Conservation (phyloP, 2,113 vertebrate genomes). For the Corythoichthys haematopterus region DNA sequence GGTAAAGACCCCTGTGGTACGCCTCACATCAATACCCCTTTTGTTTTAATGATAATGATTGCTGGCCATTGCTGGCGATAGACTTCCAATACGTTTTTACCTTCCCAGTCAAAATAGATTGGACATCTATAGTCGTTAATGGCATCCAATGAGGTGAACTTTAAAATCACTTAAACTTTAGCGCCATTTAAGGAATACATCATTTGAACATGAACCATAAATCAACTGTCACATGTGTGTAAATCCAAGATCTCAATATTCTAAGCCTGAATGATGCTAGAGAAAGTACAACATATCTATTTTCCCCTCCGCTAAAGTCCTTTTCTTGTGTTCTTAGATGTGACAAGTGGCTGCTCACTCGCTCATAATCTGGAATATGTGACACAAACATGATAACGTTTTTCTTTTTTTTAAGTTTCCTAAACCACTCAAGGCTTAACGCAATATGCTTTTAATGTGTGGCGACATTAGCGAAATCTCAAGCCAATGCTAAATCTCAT, state of each 20-base stretch:
- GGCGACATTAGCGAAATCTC: conserved; percentile 53
- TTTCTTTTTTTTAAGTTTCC: conserved; percentile 37
- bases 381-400: conserved; percentile 63
- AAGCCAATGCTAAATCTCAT: conserved; percentile 40
- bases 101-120: too few species aligned
- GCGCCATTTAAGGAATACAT: conserved; percentile 65
- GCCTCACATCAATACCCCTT: conserved; percentile 45
- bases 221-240: conserved; percentile 61
- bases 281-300: conserved; percentile 57
- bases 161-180: conserved; percentile 68
- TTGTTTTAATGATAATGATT: conserved; percentile 7
- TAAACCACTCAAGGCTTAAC: conserved; percentile 66
- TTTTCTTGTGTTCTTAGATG: conserved; percentile 54
- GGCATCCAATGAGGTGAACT: conserved; percentile 7
- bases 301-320: conserved; percentile 26
- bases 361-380: conserved; percentile 63
- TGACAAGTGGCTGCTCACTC: conserved; percentile 62
- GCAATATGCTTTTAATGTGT: conserved; percentile 59
- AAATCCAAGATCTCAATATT: conserved; percentile 70
- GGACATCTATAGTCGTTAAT: too few species aligned
- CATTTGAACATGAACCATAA: conserved; percentile 66
- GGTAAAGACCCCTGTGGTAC: background rate
- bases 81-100: too few species aligned
- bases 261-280: conserved; percentile 66
- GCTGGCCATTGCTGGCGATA: too few species aligned